Evolutionary conservation across 2,113 vertebrate species (phyloP).

Genomic region (Cisticola juncidis): DNA sequence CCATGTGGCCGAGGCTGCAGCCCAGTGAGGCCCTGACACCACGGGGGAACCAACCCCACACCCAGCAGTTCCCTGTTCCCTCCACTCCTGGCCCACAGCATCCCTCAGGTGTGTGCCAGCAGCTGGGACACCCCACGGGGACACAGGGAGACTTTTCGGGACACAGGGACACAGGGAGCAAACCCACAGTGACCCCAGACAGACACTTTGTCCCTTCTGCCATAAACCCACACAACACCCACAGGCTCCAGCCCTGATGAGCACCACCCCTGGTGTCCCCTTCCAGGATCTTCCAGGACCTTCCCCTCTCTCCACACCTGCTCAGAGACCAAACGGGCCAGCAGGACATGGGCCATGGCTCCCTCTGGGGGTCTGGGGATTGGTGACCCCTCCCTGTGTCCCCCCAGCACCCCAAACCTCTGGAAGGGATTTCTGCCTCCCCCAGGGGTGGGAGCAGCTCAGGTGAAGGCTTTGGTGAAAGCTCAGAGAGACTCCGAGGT

Average conservation of each 20-base stretch:
- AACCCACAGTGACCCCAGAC: rapidly evolving
- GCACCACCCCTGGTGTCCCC: not conserved
- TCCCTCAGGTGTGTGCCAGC: not conserved
- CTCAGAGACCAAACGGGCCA: not conserved
- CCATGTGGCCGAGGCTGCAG: not conserved
- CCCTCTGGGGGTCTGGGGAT: not conserved
- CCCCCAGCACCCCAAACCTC: not conserved
- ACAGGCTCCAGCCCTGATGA: not conserved
- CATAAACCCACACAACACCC: rapidly evolving
- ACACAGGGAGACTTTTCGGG: not conserved
- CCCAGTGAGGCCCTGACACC: not conserved
- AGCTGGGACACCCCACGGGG: rapidly evolving
- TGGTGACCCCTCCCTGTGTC: rapidly evolving
- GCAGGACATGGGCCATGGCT: not conserved
- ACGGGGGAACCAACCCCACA: rapidly evolving
- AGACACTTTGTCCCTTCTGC: rapidly evolving
- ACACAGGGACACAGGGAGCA: not conserved
- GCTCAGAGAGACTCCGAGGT: constrained; percentile 1
- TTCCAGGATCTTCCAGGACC: not conserved
- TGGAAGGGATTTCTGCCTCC: rapidly evolving
- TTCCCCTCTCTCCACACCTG: not conserved
- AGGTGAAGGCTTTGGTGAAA: constrained; percentile 25
- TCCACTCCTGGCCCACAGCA: not conserved
- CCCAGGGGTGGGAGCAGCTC: rapidly evolving
- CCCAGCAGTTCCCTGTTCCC: not conserved